phyloP scores from a whole-genome alignment of 2,113 vertebrate genomes.

The Carassius carassius region DNA sequence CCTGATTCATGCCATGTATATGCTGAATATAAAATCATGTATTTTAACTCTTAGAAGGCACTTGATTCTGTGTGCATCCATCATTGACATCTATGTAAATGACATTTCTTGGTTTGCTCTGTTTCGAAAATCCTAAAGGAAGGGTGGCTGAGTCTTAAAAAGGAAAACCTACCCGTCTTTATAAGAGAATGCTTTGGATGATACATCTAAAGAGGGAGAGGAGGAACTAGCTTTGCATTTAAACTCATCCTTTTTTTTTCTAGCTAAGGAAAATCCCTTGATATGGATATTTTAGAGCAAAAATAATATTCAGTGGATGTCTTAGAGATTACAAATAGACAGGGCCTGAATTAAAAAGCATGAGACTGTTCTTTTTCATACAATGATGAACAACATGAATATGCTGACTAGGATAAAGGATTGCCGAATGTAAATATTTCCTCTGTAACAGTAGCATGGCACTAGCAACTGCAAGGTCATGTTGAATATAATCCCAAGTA shows the following conservation, averaged over 20 bases:
- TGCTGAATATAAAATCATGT: background rate
- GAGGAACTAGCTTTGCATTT: constrained; percentile 10
- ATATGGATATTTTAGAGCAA: constrained; percentile 11
- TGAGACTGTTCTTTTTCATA: background rate
- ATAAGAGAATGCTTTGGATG: constrained; percentile 31
- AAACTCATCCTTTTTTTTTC: background rate
- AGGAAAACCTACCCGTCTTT: background rate
- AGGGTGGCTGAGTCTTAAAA: background rate
- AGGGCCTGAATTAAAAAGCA: background rate
- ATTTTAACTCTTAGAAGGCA: constrained; percentile 1
- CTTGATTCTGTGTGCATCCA: constrained; percentile 58
- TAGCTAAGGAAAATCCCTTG: background rate
- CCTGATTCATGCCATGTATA: background rate
- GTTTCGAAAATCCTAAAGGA: constrained; percentile 55
- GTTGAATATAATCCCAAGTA: too few relatives aligned
- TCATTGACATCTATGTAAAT: constrained; percentile 60
- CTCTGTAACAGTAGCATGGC: background rate
- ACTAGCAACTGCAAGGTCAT: background rate
- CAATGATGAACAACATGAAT: background rate
- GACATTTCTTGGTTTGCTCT: constrained; percentile 53
- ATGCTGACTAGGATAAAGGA: background rate
- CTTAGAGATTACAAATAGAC: background rate
- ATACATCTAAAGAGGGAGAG: constrained; percentile 5
- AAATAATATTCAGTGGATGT: background rate
- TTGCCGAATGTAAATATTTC: background rate